phyloP scores from a whole-genome alignment of 1,140 invertebrate genomes.

The Drosophila oshimai region DNA sequence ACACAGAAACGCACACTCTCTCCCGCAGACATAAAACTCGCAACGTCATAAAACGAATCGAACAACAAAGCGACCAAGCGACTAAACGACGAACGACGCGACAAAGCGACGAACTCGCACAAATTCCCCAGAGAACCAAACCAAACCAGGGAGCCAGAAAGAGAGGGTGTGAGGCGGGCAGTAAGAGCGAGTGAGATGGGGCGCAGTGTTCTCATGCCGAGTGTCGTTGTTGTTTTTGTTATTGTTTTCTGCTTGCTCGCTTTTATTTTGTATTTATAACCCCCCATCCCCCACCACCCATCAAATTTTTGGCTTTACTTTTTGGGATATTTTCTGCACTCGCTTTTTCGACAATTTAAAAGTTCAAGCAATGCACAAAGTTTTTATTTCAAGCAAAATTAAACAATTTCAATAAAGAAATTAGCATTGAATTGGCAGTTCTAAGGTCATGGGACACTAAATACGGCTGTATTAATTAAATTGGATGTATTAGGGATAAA shows the following conservation, averaged over 20 bases:
- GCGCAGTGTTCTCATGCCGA: conserved; percentile 1
- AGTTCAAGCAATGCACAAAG: not conserved
- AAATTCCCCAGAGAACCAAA: conserved; percentile 55
- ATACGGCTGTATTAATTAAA: too few relatives aligned
- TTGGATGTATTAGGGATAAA: too few relatives aligned
- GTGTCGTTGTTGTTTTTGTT: too few relatives aligned
- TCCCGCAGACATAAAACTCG: conserved; percentile 67
- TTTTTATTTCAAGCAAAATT: not conserved
- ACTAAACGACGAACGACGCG: conserved; percentile 27
- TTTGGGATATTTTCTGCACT: not conserved
- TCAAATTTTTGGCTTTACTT: not conserved
- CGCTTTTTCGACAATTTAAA: not conserved
- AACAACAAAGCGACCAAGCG: conserved; percentile 57
- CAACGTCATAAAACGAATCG: conserved; percentile 74
- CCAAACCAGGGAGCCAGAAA: not conserved
- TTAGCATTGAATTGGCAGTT: not conserved
- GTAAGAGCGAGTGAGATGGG: not conserved
- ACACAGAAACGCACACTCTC: conserved; percentile 7
- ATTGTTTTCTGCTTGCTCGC: conserved; percentile 12
- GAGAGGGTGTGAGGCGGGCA: not conserved
- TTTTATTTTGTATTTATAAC: not conserved
- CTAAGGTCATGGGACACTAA: not conserved
- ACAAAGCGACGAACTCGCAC: conserved; percentile 14
- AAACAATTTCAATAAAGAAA: not conserved
- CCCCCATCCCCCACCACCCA: not conserved